These are phyloP conservation scores for Ophioninae sp. DNA, from an alignment of 2,888 invertebrate genomes.

Conservation along the genomic window DNA sequence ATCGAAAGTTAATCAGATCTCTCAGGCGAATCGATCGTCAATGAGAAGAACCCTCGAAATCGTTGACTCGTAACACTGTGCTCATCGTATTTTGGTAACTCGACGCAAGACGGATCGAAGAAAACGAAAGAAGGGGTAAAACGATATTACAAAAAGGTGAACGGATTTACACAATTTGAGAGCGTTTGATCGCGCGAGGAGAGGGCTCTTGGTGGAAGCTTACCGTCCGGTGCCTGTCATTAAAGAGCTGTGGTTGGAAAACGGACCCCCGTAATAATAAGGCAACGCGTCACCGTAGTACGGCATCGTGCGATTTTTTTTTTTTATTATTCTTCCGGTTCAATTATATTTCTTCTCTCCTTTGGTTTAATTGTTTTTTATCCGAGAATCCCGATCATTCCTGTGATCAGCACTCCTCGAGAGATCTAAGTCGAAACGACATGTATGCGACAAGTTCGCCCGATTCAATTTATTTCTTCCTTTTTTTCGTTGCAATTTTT, in stretches of 20 bases:
- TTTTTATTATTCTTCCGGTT: slow-evolving; percentile 6
- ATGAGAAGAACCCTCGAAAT: slow-evolving; percentile 23
- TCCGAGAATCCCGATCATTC: neutral
- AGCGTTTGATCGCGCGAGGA: neutral
- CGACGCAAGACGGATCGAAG: neutral
- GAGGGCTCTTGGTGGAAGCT: slow-evolving; percentile 61
- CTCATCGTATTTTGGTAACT: neutral
- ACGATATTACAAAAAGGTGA: neutral
- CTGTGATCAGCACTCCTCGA: neutral
- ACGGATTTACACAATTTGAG: neutral
- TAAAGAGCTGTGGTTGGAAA: slow-evolving; percentile 79
- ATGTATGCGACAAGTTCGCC: neutral
- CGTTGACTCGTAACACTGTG: slow-evolving; percentile 28
- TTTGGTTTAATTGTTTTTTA: neutral
- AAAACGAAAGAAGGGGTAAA: neutral
- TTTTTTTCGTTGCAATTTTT: neutral
- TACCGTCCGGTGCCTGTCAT: slow-evolving; percentile 79
- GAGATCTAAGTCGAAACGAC: slow-evolving; percentile 2
- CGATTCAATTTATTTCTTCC: slow-evolving; percentile 4
- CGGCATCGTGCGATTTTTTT: slow-evolving; percentile 71
- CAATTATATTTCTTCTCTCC: neutral
- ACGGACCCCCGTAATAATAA: slow-evolving; percentile 76
- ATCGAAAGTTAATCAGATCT: slow-evolving; percentile 59
- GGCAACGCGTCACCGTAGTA: slow-evolving; percentile 77
- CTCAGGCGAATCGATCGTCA: slow-evolving; percentile 49